Evolutionary conservation across 1,140 invertebrate genomes (phyloP).

Genomic region (Bombus affinis): DNA sequence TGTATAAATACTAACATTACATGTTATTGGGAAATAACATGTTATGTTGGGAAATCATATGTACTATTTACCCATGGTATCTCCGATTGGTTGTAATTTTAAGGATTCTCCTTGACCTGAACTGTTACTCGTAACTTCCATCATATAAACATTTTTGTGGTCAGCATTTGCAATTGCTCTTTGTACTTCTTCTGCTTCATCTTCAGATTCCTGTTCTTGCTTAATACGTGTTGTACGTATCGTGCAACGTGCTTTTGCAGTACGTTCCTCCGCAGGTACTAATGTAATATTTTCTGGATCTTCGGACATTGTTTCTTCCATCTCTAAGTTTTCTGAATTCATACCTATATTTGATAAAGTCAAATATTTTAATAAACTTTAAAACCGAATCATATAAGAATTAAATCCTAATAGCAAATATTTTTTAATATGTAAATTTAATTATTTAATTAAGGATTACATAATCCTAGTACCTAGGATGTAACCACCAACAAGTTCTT

Average conservation of each 20-base stretch:
- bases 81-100: constrained; percentile 70
- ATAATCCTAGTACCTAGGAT: constrained; percentile 72
- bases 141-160: constrained; percentile 79
- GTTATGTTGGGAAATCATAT: not conserved
- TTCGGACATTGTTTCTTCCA: constrained; percentile 77
- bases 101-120: constrained; percentile 65
- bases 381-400: not conserved
- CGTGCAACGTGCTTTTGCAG: constrained; percentile 80
- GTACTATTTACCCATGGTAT: constrained; percentile 71
- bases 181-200: constrained; percentile 78
- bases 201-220: constrained; percentile 81
- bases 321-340: constrained; percentile 78
- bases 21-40: not conserved
- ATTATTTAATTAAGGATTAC: too few species aligned
- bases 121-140: constrained; percentile 75
- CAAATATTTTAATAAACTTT: not conserved
- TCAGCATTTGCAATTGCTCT: constrained; percentile 75
- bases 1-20: not conserved
- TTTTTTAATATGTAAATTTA: not conserved
- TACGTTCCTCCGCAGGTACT: constrained; percentile 77
- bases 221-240: constrained; percentile 80
- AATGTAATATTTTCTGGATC: constrained; percentile 82
- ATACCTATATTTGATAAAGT: constrained; percentile 69
- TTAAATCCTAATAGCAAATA: not conserved
- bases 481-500: constrained; percentile 81